Percentiles rank a stretch among this genome's conserved stretches.
Conservation (phyloP, 2,797 vertebrate genomes). For the Hypotaenidia philippensis region DNA sequence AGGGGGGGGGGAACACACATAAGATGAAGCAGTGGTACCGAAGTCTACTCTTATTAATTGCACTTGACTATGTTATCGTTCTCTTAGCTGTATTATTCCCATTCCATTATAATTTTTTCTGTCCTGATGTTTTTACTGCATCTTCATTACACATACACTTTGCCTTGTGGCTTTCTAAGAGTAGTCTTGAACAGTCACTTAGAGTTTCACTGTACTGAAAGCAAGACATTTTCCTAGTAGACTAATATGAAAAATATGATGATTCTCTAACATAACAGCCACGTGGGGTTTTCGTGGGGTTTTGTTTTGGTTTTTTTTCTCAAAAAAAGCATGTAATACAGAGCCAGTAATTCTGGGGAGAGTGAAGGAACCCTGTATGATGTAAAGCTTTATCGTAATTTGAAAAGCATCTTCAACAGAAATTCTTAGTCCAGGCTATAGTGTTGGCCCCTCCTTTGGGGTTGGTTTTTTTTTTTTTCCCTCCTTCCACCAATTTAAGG, state of each 20-base stretch:
- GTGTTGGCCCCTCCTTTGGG: rapidly evolving
- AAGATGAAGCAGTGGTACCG: neutral
- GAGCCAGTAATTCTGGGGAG: neutral
- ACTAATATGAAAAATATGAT: neutral
- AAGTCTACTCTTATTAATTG: neutral
- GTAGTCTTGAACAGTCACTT: neutral
- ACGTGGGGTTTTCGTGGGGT: neutral
- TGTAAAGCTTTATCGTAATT: neutral
- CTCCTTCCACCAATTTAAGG: neutral
- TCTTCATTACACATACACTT: neutral
- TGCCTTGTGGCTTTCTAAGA: neutral
- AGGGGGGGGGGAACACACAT: rapidly evolving
- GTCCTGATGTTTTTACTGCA: neutral
- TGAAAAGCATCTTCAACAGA: neutral
- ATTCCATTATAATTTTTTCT: neutral
- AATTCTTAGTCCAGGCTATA: neutral
- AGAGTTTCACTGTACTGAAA: neutral
- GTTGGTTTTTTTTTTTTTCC: no score
- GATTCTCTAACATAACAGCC: neutral
- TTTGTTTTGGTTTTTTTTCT: neutral
- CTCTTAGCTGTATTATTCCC: neutral
- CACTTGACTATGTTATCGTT: neutral
- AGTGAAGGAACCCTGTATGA: neutral
- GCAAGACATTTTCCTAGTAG: neutral
- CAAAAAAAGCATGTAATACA: neutral